These are phyloP conservation scores for Cottoperca gobio DNA, from an alignment of 2,797 vertebrate species.

Conservation along the genomic window DNA sequence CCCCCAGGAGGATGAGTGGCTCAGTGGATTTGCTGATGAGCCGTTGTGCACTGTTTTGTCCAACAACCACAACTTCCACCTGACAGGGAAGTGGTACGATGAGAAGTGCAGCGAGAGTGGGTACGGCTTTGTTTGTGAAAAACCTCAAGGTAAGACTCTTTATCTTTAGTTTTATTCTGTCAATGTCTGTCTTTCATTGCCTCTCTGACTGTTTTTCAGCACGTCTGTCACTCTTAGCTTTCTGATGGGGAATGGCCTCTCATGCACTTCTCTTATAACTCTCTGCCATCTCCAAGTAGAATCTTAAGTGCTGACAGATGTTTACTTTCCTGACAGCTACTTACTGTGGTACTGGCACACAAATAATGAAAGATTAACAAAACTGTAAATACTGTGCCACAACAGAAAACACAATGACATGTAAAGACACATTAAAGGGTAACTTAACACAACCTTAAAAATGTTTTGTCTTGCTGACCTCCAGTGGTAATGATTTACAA, in stretches of 20 bases:
- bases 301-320: neutral
- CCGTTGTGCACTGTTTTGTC: slow-evolving; percentile 89
- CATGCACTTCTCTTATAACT: neutral
- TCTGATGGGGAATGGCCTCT: slow-evolving; percentile 6
- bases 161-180: neutral
- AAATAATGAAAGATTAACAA: neutral
- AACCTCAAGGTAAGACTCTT: slow-evolving; percentile 86
- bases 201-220: neutral
- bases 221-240: neutral
- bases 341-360: neutral
- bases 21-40: slow-evolving; percentile 67
- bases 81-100: slow-evolving; percentile 95
- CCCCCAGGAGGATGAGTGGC: slow-evolving; percentile 70
- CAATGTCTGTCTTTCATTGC: neutral
- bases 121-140: slow-evolving; percentile 95
- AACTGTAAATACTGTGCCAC: neutral
- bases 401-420: neutral
- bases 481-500: neutral
- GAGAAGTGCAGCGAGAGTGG: slow-evolving; percentile 88
- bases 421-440: neutral
- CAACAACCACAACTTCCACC: slow-evolving; percentile 91
- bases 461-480: neutral
- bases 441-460: neutral
- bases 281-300: neutral
- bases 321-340: neutral